Base-by-base conservation (phyloP, 2,888 invertebrate genomes). In the Campoplex capitator region DNA sequence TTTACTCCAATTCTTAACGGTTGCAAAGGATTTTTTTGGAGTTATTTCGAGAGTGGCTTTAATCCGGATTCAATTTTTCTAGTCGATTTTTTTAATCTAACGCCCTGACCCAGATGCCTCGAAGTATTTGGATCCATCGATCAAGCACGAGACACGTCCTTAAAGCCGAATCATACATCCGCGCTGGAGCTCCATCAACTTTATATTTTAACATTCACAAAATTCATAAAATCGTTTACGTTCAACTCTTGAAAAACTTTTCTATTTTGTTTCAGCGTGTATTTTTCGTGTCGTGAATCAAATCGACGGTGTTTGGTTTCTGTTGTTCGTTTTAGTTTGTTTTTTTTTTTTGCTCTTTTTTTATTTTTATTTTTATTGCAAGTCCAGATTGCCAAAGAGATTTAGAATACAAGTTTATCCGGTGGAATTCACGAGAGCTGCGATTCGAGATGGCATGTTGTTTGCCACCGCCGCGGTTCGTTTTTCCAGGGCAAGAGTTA, bases 371-470 rank as follows among this genome's bases (percentile, higher is more conserved):
- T 45, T n/a, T 23, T 54, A 48, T 78, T 32, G n/a, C 62, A 16
- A 32, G 58, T n/a, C 80, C 68, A 67, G 65, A 75, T 87, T 71
- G 82, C 68, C 73, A 42, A 78, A 78, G 68, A 82, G 62, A 84
- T 87, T 84, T 75, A 75, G 70, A 77, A 83, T 75, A 65, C 62
- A 71, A 67, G 78, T 79, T 79, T 87, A 79, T 87, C 38, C 38
- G 51, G 56, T 35, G 35, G 62, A 79, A 87, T 84, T 82, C 82
- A 79, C 70, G 84, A 84, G 78, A 84, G 76, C 75, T 58, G 82
- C 71, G 82, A 67, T 78, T 82, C 74, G 68, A 48, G 84, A 32
- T 84, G 77, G 42, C 73, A 76, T 78, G 81, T 87, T 87, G 84
- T 87, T 87, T 84, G 84, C 70, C 74, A 78, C 58, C 78, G 23